Evolutionary conservation across 2,888 invertebrate genomes (phyloP).

Genomic region (Torymus texanus): DNA sequence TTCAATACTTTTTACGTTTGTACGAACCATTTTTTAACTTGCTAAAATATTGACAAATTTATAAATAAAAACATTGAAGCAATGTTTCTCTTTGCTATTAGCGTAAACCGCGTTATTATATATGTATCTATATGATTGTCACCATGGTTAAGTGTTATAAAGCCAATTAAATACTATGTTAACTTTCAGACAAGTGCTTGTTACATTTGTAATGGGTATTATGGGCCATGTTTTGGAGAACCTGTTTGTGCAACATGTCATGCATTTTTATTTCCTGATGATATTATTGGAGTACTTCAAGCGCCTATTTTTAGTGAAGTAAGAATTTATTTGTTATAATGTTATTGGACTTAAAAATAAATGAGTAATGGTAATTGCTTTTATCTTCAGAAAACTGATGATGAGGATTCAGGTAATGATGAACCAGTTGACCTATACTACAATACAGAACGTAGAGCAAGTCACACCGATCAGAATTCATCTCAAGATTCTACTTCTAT

Average conservation of each 20-base stretch:
- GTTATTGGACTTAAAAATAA: not conserved
- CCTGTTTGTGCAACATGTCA: constrained; percentile 95
- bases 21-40: not conserved
- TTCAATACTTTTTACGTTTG: not conserved
- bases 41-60: constrained; percentile 2
- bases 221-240: constrained; percentile 93
- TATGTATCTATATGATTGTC: too few relatives aligned
- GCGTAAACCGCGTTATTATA: not conserved
- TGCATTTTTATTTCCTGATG: constrained; percentile 91
- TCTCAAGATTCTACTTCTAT: constrained; percentile 63
- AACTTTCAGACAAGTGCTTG: constrained; percentile 82
- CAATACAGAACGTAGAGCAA: constrained; percentile 76
- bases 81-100: not conserved
- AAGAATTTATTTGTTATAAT: constrained; percentile 48
- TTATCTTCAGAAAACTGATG: constrained; percentile 82
- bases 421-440: constrained; percentile 87
- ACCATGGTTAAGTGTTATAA: too few relatives aligned
- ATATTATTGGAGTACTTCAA: constrained; percentile 78
- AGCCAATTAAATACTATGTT: not conserved
- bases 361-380: not conserved
- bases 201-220: constrained; percentile 92
- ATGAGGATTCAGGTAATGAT: constrained; percentile 96
- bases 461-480: constrained; percentile 68
- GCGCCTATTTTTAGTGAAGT: constrained; percentile 74
- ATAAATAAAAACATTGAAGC: constrained; percentile 5